These are phyloP conservation scores for Nasalis larvatus DNA, from an alignment of 2,113 vertebrate genomes.

Conservation along the genomic window DNA sequence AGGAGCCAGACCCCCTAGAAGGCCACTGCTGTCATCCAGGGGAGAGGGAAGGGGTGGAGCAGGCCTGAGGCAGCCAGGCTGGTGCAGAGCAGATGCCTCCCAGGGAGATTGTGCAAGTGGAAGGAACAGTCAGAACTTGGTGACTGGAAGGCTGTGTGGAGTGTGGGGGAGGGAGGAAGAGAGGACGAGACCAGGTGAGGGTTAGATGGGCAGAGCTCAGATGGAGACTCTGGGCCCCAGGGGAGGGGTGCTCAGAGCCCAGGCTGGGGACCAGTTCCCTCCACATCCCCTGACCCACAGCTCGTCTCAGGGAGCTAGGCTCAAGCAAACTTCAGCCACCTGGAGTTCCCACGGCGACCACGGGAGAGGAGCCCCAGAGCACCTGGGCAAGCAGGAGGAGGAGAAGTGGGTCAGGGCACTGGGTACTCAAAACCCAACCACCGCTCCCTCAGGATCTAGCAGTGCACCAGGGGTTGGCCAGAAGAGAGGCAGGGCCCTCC, in stretches of 20 bases:
- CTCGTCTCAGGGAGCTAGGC: neutral
- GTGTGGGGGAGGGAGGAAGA: neutral
- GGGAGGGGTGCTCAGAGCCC: neutral
- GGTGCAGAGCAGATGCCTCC: neutral
- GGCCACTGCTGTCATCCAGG: neutral
- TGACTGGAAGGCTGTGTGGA: too few species aligned
- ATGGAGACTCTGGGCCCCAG: neutral
- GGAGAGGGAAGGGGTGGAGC: too few species aligned
- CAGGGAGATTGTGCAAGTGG: neutral
- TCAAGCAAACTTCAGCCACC: constrained; percentile 39
- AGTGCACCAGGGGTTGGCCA: neutral
- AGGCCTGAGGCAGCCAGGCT: neutral
- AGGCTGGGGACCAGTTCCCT: neutral
- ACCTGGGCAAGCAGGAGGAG: neutral
- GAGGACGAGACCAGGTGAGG: neutral
- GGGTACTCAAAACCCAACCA: too few species aligned
- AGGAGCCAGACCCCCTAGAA: neutral
- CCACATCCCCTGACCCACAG: neutral
- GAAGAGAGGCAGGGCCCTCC: neutral
- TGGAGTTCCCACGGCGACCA: neutral
- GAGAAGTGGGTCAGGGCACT: neutral
- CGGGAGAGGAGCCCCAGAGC: neutral
- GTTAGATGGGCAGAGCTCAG: neutral
- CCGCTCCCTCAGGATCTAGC: neutral
- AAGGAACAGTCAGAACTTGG: neutral